Base-by-base conservation (phyloP, 2,797 vertebrate genomes). In the Adelosebastes latens region DNA sequence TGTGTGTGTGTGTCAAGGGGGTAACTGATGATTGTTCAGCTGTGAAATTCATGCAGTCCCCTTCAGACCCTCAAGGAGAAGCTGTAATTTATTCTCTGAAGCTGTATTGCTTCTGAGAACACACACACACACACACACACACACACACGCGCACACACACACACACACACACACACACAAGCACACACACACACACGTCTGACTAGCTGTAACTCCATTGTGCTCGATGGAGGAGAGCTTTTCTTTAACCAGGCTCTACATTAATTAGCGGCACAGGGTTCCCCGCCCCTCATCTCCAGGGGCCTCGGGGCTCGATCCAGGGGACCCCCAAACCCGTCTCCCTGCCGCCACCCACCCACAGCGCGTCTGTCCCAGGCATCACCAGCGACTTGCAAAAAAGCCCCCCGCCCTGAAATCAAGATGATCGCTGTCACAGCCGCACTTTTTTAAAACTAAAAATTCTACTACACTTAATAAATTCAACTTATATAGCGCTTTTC, bases 1-100 rank as follows among this genome's bases (percentile, higher is more conserved):
- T 61, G 46, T 53, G 34, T 60, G 71, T 79, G 68, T 72, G 59
- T 55, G 77, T 80, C 8, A 27, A 61, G 78, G 46, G 77, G 39
- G 72, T 71, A 74, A 73, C 76, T 87, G 84, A 88, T 73, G 75
- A 81, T 86, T 93, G 83, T 87, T 90, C 80, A 81, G 79, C 91
- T 92, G 89, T 91, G 79, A 91, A 93, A 94, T 93, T 85, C 89
- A 91, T 89, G 87, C 87, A 83, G 82, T 87, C 82, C 83, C 84
- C 83, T 78, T 87, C 75, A 88, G 84, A 85, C 79, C 82, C 84
- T 80, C 80, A 84, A 91, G 84, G 88, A 90, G 88, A 83, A 82
- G 71, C 64, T 88, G 82, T 88, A 90, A 93, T 89, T 85, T 90
- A 87, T 89, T 90, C 88, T 89, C 75, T 80, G 72, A 90, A 84